Conservation (phyloP, 2,888 invertebrate species). For the Tryphoninae sp. region DNA sequence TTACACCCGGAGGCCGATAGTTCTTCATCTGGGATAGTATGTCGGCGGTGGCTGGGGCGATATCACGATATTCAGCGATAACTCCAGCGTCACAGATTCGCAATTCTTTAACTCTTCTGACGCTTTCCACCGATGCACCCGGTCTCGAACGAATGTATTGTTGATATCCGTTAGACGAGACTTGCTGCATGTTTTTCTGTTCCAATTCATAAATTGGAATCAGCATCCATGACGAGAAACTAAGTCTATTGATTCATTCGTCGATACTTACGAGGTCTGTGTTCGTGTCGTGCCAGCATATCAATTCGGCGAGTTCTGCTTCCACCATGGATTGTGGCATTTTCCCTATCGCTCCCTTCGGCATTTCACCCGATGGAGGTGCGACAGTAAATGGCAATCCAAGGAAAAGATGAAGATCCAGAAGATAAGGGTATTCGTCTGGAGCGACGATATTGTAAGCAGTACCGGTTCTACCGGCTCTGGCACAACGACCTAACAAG, state of each 20-base stretch:
- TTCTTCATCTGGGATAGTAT: slow-evolving; percentile 87
- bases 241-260: background rate
- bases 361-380: slow-evolving; percentile 80
- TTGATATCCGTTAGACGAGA: slow-evolving; percentile 94
- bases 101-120: slow-evolving; percentile 91
- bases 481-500: slow-evolving; percentile 91
- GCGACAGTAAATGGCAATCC: slow-evolving; percentile 87
- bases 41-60: slow-evolving; percentile 69
- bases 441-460: slow-evolving; percentile 95
- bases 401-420: slow-evolving; percentile 97
- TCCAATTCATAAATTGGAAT: slow-evolving; percentile 63
- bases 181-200: slow-evolving; percentile 86
- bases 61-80: slow-evolving; percentile 83
- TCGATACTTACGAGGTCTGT: slow-evolving; percentile 87
- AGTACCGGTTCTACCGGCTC: slow-evolving; percentile 95
- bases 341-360: slow-evolving; percentile 88
- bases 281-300: slow-evolving; percentile 88
- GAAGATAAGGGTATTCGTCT: slow-evolving; percentile 95
- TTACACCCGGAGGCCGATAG: slow-evolving; percentile 89
- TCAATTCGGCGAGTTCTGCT: slow-evolving; percentile 90
- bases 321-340: slow-evolving; percentile 92
- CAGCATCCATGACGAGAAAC: background rate
- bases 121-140: slow-evolving; percentile 93
- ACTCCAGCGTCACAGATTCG: slow-evolving; percentile 83
- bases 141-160: slow-evolving; percentile 95